A percentile compares a stretch with the other conserved stretches of the same genome.
These are phyloP conservation scores for Cremastinae sp. DNA, from an alignment of 2,888 invertebrate species.

Conservation along the genomic window DNA sequence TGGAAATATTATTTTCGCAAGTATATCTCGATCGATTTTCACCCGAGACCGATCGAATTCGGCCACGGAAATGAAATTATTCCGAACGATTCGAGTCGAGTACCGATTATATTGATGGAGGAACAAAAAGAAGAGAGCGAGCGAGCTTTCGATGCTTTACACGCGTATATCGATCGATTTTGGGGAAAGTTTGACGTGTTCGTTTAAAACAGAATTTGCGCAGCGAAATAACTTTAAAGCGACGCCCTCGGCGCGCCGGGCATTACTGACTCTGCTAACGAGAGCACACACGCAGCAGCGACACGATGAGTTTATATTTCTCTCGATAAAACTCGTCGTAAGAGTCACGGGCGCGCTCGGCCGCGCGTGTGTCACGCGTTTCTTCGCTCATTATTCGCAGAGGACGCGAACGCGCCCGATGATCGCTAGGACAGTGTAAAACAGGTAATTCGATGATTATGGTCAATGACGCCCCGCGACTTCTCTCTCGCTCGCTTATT, in stretches of 20 bases:
- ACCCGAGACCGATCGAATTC: too few species aligned
- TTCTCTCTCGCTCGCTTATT: slow-evolving; percentile 41
- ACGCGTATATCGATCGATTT: too few species aligned
- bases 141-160: too few species aligned
- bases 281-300: slow-evolving; percentile 19
- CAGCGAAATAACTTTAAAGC: slow-evolving; percentile 32
- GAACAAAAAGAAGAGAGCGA: not conserved
- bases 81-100: too few species aligned
- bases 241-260: slow-evolving; percentile 46
- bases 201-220: not conserved
- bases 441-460: slow-evolving; percentile 68
- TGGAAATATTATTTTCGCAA: not conserved
- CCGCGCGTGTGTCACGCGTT: not conserved
- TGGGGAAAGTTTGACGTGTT: not conserved
- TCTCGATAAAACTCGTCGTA: slow-evolving; percentile 59
- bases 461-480: slow-evolving; percentile 62
- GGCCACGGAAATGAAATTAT: too few species aligned
- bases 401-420: slow-evolving; percentile 11
- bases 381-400: slow-evolving; percentile 7
- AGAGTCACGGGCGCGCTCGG: slow-evolving; percentile 7
- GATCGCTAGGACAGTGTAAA: slow-evolving; percentile 27
- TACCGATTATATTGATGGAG: too few species aligned
- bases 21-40: not conserved
- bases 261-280: slow-evolving; percentile 48
- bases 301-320: slow-evolving; percentile 41